Conservation (phyloP, 1,140 invertebrate species). For the Maniola jurtina region DNA sequence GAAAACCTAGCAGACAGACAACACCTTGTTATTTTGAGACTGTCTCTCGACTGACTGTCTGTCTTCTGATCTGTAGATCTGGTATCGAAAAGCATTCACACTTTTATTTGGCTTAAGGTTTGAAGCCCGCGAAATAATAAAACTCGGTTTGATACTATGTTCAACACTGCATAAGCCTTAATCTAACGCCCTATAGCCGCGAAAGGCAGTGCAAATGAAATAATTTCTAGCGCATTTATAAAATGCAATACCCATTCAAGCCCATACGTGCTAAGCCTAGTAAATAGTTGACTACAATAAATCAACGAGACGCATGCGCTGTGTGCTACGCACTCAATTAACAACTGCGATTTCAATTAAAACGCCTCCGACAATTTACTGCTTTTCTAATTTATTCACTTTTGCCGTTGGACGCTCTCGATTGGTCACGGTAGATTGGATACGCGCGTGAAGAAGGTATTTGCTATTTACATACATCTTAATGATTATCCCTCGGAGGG, state of each 20-base stretch:
- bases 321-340: slow-evolving; percentile 60
- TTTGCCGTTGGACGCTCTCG: slow-evolving; percentile 47
- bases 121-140: no score
- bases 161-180: not conserved
- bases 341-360: slow-evolving; percentile 72
- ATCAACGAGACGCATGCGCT: slow-evolving; percentile 60
- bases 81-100: no score
- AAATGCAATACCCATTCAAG: slow-evolving; percentile 40
- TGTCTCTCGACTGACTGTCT: no score
- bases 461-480: slow-evolving; percentile 9
- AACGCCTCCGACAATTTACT: slow-evolving; percentile 65
- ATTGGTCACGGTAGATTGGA: slow-evolving; percentile 29
- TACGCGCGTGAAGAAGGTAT: slow-evolving; percentile 10
- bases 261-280: slow-evolving; percentile 48
- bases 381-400: slow-evolving; percentile 67
- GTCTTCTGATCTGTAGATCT: no score
- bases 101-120: no score
- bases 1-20: no score
- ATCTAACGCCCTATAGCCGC: not conserved
- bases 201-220: slow-evolving; percentile 21
- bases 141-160: no score
- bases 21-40: no score
- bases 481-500: not conserved
- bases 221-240: slow-evolving; percentile 26
- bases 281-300: slow-evolving; percentile 55